A percentile compares a stretch with the other conserved stretches of the same genome.
phyloP scores from a whole-genome alignment of 2,888 invertebrate genomes.

The Eupithecia dodoneata region DNA sequence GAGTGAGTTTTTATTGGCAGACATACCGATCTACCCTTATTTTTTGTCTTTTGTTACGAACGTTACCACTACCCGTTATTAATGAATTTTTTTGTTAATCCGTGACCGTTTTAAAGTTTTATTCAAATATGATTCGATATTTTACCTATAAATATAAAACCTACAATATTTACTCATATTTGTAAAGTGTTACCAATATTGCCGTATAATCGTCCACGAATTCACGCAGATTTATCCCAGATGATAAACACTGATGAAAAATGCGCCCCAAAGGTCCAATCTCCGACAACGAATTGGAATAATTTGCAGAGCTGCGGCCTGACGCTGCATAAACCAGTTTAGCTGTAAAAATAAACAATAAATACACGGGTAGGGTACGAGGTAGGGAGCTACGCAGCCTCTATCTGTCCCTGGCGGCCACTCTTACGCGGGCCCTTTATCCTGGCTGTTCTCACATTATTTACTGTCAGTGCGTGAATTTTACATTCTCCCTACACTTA shows the following conservation, averaged over 20 bases:
- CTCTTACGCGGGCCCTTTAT: slow-evolving; percentile 60
- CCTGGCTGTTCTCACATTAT: slow-evolving; percentile 63
- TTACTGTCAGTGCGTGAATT: slow-evolving; percentile 59
- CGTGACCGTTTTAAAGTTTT: too few relatives aligned
- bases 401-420: slow-evolving; percentile 64
- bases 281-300: slow-evolving; percentile 38
- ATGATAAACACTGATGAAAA: slow-evolving; percentile 22
- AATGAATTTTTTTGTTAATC: too few relatives aligned
- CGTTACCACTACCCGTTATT: too few relatives aligned
- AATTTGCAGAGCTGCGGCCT: slow-evolving; percentile 35
- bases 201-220: neutral
- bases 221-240: slow-evolving; percentile 9
- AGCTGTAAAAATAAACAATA: slow-evolving; percentile 56
- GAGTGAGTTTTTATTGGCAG: too few relatives aligned
- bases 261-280: slow-evolving; percentile 29
- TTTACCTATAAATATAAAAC: neutral
- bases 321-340: slow-evolving; percentile 46
- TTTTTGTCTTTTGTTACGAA: too few relatives aligned
- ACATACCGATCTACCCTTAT: too few relatives aligned
- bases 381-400: slow-evolving; percentile 42
- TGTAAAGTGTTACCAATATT: neutral
- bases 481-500: slow-evolving; percentile 50
- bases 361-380: slow-evolving; percentile 52
- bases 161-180: neutral
- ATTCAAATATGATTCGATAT: neutral